Base-by-base conservation (phyloP, 92 coral and sea anemone species). In the Virgularia gustaviana region DNA sequence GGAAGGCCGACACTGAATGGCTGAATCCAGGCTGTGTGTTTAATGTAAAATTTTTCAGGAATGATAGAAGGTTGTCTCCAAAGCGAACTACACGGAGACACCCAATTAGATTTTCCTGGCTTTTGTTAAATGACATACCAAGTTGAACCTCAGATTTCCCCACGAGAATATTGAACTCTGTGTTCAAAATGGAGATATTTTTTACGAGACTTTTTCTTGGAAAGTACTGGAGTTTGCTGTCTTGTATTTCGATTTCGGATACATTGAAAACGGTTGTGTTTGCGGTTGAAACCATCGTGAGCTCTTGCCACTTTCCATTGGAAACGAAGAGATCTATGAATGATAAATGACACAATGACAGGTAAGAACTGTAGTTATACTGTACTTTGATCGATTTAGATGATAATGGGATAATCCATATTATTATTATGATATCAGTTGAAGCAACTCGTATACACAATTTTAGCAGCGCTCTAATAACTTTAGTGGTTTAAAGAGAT, bases 1-100 rank as follows among this genome's bases (percentile, higher is more conserved):
- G 19, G 24, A 68, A 68, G 27, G 61, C 45, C 28, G 75, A 68
- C 20, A 11, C 33, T 11, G 45, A 43, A 19, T 7, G 44, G 3
- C 45, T 49, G 77, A 92, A 89, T 45, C 68, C 90, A 60, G 98
- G 96, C 65, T 71, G 77, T 13, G 83, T 82, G 43, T 81, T 85
- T 30, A 73, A 76, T 13, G 83, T 83, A 8, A 71, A 39, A 75
- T 92, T 84, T 49, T 88, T 78, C 29, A 73, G 72, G 72, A 92
- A 92, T 11, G 98, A 85, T 41, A 92, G 75, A 65, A 92, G 79
- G 60, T 87, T 83, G 7, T 84, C 89, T 22, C 98, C 96, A 5
- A 92, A 78, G 33, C 95, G 78, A 2, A 92, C 57, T 77, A 79
- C 82, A 65, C 81, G 79, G 38, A 92, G 79, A 71, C 98, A 89